These are phyloP conservation scores for Neodontobutis hainanensis DNA, from an alignment of 2,113 vertebrate genomes.

Conservation along the genomic window DNA sequence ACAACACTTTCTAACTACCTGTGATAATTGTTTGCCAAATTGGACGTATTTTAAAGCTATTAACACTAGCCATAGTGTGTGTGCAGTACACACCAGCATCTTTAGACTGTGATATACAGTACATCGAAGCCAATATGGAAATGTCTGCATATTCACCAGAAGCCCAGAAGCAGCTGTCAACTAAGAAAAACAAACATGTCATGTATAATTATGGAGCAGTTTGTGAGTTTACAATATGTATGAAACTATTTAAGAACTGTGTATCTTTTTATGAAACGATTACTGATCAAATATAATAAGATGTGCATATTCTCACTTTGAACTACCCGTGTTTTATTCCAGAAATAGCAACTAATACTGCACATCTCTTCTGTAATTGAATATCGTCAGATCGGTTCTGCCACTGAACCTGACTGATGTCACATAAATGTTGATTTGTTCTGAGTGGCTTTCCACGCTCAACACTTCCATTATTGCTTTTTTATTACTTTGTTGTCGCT, in stretches of 20 bases:
- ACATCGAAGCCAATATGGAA: constrained; percentile 10
- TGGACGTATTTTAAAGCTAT: background rate
- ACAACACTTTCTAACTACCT: background rate
- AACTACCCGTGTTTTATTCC: constrained; percentile 18
- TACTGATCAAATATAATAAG: constrained; percentile 3
- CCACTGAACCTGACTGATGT: constrained; percentile 63
- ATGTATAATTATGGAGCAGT: constrained; percentile 16
- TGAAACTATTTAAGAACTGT: background rate
- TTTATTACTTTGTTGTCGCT: constrained; percentile 75
- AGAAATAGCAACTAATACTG: constrained; percentile 50
- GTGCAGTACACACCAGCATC: constrained; percentile 1
- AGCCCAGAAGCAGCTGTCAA: constrained; percentile 41
- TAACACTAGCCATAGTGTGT: background rate
- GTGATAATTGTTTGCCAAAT: background rate
- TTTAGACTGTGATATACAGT: constrained; percentile 5
- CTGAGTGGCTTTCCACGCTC: constrained; percentile 65
- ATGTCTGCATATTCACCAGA: constrained; percentile 19
- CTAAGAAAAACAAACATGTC: constrained; percentile 20
- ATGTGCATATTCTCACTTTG: constrained; percentile 10
- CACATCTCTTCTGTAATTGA: constrained; percentile 66
- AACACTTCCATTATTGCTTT: constrained; percentile 75
- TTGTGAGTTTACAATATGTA: background rate
- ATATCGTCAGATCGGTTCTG: constrained; percentile 65
- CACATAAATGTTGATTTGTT: constrained; percentile 73
- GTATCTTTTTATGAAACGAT: constrained; percentile 4